Conservation (phyloP, 2,797 vertebrate genomes). For the Chrosomus eos region DNA sequence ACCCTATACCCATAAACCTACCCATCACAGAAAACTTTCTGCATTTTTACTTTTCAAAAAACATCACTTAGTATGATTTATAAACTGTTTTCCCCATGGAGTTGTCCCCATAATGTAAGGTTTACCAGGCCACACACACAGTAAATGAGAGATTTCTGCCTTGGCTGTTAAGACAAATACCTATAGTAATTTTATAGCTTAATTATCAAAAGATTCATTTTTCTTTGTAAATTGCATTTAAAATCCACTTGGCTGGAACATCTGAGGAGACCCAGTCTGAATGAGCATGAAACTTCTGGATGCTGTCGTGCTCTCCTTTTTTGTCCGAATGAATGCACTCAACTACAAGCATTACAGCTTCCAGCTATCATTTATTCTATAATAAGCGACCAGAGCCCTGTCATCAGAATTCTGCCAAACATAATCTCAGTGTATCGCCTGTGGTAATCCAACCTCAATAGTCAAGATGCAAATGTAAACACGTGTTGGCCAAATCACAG, state of each 20-base stretch:
- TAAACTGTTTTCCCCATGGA: too few species aligned
- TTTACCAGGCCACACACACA: too few species aligned
- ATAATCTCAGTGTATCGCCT: slow-evolving; percentile 18
- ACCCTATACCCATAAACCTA: too few species aligned
- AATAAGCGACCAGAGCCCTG: slow-evolving; percentile 11
- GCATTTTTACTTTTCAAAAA: too few species aligned
- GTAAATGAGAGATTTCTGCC: neutral
- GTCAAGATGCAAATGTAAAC: slow-evolving; percentile 42
- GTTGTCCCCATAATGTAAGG: too few species aligned
- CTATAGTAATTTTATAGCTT: neutral
- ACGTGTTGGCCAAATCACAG: slow-evolving; percentile 20
- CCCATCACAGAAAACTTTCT: too few species aligned
- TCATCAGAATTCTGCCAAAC: slow-evolving; percentile 1
- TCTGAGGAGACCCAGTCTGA: slow-evolving; percentile 16
- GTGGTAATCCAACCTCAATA: slow-evolving; percentile 23
- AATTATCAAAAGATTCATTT: neutral
- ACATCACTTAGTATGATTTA: too few species aligned
- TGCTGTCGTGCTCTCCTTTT: neutral
- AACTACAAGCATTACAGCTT: slow-evolving; percentile 19
- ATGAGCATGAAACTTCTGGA: slow-evolving; percentile 4
- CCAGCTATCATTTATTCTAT: slow-evolving; percentile 31
- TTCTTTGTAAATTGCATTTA: neutral
- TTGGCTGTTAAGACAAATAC: neutral
- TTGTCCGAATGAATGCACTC: slow-evolving; percentile 15
- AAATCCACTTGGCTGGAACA: slow-evolving; percentile 4